A percentile compares a stretch with the other conserved stretches of the same genome.
Evolutionary conservation across 1,140 invertebrate species (phyloP).

Genomic region (Colletes gigas): DNA sequence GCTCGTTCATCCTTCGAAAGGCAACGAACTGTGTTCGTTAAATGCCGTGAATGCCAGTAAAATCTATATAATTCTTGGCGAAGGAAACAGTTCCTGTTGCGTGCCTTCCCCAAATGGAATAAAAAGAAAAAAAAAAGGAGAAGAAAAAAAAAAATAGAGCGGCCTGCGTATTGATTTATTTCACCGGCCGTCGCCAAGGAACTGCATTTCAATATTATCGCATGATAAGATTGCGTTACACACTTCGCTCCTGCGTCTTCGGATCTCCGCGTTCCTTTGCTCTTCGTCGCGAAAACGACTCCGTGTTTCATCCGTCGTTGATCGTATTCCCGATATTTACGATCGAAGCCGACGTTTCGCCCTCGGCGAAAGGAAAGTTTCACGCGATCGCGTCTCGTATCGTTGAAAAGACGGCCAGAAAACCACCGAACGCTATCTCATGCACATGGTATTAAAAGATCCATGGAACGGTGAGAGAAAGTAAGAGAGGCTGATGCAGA

Average conservation of each 20-base stretch:
- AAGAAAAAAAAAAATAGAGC: constrained; percentile 50
- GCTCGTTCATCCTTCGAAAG: neutral
- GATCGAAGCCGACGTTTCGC: neutral
- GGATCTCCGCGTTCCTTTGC: constrained; percentile 14
- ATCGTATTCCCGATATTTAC: constrained; percentile 1
- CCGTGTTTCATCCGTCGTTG: constrained; percentile 10
- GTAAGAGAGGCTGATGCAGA: too few species aligned
- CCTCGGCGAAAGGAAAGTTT: too few species aligned
- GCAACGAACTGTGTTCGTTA: neutral
- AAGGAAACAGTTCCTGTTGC: constrained; percentile 49
- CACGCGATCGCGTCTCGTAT: neutral
- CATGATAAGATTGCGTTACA: constrained; percentile 74
- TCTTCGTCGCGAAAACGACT: neutral
- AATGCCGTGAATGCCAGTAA: neutral
- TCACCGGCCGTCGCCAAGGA: constrained; percentile 71
- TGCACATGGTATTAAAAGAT: too few species aligned
- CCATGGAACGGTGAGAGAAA: too few species aligned
- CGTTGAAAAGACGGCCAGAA: neutral
- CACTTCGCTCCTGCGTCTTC: constrained; percentile 46
- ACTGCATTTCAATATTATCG: constrained; percentile 78
- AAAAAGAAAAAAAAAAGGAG: constrained; percentile 46
- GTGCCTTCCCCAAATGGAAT: constrained; percentile 48
- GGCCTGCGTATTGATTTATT: constrained; percentile 72
- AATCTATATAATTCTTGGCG: constrained; percentile 6
- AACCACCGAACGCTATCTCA: too few species aligned